Evolutionary conservation across 2,113 vertebrate genomes (phyloP).

Genomic region (Scomber scombrus): DNA sequence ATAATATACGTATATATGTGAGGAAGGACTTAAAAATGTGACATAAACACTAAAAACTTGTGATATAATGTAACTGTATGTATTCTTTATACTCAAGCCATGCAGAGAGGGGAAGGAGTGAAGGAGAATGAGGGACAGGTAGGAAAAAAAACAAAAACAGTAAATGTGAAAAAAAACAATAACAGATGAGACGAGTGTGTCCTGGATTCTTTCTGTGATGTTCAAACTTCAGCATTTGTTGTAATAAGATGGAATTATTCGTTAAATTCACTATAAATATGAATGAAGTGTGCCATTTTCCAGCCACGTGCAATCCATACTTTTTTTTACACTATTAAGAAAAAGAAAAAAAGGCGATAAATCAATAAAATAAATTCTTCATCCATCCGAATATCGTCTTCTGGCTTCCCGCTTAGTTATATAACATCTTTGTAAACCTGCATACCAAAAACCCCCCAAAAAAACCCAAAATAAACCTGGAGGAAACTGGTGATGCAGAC

Average conservation of each 20-base stretch:
- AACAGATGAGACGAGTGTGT: slow-evolving; percentile 18
- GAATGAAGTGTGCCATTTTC: slow-evolving; percentile 7
- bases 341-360: too few species aligned
- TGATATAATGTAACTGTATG: slow-evolving; percentile 4
- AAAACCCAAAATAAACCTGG: slow-evolving; percentile 12
- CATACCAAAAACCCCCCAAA: neutral
- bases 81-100: slow-evolving; percentile 71
- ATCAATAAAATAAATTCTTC: slow-evolving; percentile 16
- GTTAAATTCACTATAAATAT: neutral
- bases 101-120: slow-evolving; percentile 65
- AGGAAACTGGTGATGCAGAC: slow-evolving; percentile 37
- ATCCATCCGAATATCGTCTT: slow-evolving; percentile 18
- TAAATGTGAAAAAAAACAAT: neutral
- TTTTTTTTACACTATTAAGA: neutral
- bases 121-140: slow-evolving; percentile 49
- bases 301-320: neutral
- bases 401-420: slow-evolving; percentile 9
- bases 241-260: neutral
- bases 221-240: neutral
- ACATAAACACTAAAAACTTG: neutral
- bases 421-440: neutral
- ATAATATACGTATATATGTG: slow-evolving; percentile 11
- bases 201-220: slow-evolving; percentile 24
- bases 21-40: neutral
- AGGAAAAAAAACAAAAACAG: slow-evolving; percentile 40